Evolutionary conservation across 2,888 invertebrate genomes (phyloP).

Genomic region (Choreutis nemorana): DNA sequence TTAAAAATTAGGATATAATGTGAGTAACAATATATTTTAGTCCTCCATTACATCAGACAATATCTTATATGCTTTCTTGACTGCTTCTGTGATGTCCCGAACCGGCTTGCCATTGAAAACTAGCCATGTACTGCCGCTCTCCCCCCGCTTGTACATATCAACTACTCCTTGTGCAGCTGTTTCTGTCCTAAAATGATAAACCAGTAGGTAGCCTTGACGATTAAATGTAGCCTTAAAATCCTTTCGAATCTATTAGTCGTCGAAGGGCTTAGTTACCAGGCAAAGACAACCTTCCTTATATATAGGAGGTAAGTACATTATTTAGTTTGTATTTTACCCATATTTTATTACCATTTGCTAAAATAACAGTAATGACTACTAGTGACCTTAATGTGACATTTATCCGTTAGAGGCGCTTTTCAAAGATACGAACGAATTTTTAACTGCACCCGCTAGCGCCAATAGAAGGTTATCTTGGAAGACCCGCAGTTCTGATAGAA

Average conservation of each 20-base stretch:
- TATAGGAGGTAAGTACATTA: background rate
- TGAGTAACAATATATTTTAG: background rate
- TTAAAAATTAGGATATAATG: background rate
- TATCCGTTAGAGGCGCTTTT: no score
- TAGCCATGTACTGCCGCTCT: conserved; percentile 19
- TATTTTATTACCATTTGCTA: background rate
- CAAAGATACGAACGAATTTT: no score
- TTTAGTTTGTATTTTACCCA: background rate
- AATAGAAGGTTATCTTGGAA: no score
- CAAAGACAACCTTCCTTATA: no score
- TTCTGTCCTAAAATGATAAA: conserved; percentile 10
- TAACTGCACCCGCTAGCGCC: no score
- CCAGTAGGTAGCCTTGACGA: background rate
- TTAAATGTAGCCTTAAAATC: no score
- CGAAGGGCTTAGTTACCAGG: no score
- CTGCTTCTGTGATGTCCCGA: conserved; percentile 18
- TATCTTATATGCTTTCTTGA: conserved; percentile 28
- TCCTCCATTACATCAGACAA: conserved; percentile 13
- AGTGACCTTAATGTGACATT: no score
- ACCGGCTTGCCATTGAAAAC: conserved; percentile 11
- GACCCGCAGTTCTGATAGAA: no score
- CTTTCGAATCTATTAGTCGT: no score
- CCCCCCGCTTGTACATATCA: conserved; percentile 15
- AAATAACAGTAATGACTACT: no score
- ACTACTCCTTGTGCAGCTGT: conserved; percentile 17